Base-by-base conservation (phyloP, 2,888 invertebrate genomes). In the Drosophila buzzatii region DNA sequence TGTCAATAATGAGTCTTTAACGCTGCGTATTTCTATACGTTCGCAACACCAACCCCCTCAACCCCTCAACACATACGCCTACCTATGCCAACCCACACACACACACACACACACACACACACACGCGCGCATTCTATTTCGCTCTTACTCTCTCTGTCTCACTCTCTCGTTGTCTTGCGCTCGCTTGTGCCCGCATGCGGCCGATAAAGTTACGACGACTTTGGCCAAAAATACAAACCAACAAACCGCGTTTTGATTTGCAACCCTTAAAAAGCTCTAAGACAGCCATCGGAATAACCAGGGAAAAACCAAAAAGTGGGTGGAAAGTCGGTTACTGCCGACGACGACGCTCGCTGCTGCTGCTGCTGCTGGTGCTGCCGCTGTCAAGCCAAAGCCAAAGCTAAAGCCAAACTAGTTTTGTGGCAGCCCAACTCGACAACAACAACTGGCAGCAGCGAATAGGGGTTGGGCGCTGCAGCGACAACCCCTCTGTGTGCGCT, bases 161-260 rank as follows among this genome's bases (percentile, higher is more conserved):
- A 10, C 10, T 0, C 47, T 42, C n/a, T 27, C 44, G 41, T 7
- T 39, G 45, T 51, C 44, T 4, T 49, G 39, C 56, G 4, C 56
- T 37, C 37, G 49, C 59, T 31, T 65, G 41, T 20, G 51, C 44
- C 61, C 56, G 41, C 53, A 52, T 61, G 41, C 45, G 51, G 41
- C 20, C 77, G 71, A 75, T 74, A 85, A 88, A 77, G 90, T 84
- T 76, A 87, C 89, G 87, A 81, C 79, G 89, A 82, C 81, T 86
- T 88, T 87, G 86, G 90, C 86, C 89, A 90, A 85, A 86, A 90
- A 88, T 90, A 87, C 86, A 87, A 87, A 87, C 86, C 86, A 85
- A 88, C 90, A 87, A 87, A 87, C 86, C 90, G 86, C 90, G 86
- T 90, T 90, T 87, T 87, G 86, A 87, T 90, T 87, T 87, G 86